phyloP scores from a whole-genome alignment of 2,888 invertebrate species.

The Capitulum mitella region DNA sequence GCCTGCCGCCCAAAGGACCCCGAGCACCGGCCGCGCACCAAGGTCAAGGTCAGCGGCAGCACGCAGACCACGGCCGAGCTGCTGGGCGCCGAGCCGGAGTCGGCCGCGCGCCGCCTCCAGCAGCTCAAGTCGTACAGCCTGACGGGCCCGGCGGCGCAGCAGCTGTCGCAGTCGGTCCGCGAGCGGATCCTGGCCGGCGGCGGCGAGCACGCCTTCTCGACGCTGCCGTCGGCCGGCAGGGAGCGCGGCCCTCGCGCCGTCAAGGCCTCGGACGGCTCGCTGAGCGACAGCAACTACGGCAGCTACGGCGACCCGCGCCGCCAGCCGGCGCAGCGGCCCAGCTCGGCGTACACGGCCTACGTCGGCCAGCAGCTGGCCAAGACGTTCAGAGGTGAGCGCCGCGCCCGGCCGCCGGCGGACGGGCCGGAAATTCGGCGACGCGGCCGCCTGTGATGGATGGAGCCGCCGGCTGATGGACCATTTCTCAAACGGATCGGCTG shows the following conservation, averaged over 20 bases:
- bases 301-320: conserved; percentile 36
- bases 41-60: conserved; percentile 77
- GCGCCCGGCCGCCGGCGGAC: no score
- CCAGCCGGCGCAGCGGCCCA: neutral
- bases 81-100: conserved; percentile 28
- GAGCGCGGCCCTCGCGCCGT: conserved; percentile 35
- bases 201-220: conserved; percentile 30
- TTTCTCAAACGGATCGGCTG: neutral
- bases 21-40: conserved; percentile 38
- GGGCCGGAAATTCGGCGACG: no score
- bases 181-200: conserved; percentile 61
- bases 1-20: conserved; percentile 17
- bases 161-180: conserved; percentile 75
- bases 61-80: conserved; percentile 67
- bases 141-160: conserved; percentile 75
- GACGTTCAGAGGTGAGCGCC: neutral
- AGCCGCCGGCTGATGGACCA: neutral
- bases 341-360: conserved; percentile 17
- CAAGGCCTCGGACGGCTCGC: conserved; percentile 56
- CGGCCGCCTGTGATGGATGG: no score
- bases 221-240: conserved; percentile 32
- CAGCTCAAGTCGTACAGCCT: conserved; percentile 68
- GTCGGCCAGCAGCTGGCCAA: conserved; percentile 15
- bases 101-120: neutral
- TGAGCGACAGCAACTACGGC: conserved; percentile 55